A percentile compares a stretch with the other conserved stretches of the same genome.
Conservation (phyloP, 2,888 invertebrate genomes). For the Scaptomyza tumidula region DNA sequence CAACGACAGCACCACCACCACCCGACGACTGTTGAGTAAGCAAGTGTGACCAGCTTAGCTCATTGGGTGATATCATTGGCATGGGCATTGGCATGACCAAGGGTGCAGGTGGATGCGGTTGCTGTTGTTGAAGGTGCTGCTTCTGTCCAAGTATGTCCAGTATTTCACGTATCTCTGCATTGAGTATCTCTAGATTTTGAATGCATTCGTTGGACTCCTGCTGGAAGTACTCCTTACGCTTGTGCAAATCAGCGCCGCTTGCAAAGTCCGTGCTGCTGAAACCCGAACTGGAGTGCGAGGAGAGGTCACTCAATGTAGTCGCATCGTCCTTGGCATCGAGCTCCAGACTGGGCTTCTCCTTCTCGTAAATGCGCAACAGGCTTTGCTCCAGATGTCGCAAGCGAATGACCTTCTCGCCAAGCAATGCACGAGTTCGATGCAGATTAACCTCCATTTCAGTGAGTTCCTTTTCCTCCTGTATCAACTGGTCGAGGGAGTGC, state of each 20-base stretch:
- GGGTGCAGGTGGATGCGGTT: slow-evolving; percentile 25
- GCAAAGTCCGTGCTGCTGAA: slow-evolving; percentile 89
- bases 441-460: slow-evolving; percentile 93
- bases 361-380: slow-evolving; percentile 86
- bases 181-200: slow-evolving; percentile 89
- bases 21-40: slow-evolving; percentile 59
- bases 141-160: slow-evolving; percentile 88
- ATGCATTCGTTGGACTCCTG: slow-evolving; percentile 89
- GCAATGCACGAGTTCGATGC: slow-evolving; percentile 91
- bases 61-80: slow-evolving; percentile 76
- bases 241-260: slow-evolving; percentile 85
- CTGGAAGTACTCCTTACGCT: slow-evolving; percentile 84
- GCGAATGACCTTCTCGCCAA: slow-evolving; percentile 93
- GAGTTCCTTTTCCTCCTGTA: slow-evolving; percentile 91
- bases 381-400: slow-evolving; percentile 92
- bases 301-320: slow-evolving; percentile 87
- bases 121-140: slow-evolving; percentile 59
- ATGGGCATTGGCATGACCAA: slow-evolving; percentile 40
- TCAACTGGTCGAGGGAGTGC: slow-evolving; percentile 82
- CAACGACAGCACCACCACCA: slow-evolving; percentile 1
- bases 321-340: slow-evolving; percentile 86
- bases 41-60: slow-evolving; percentile 82
- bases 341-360: slow-evolving; percentile 81
- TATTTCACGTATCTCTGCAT: slow-evolving; percentile 89
- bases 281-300: slow-evolving; percentile 86